Conservation (phyloP, 2,113 vertebrate genomes). For the Harpagus bidentatus region DNA sequence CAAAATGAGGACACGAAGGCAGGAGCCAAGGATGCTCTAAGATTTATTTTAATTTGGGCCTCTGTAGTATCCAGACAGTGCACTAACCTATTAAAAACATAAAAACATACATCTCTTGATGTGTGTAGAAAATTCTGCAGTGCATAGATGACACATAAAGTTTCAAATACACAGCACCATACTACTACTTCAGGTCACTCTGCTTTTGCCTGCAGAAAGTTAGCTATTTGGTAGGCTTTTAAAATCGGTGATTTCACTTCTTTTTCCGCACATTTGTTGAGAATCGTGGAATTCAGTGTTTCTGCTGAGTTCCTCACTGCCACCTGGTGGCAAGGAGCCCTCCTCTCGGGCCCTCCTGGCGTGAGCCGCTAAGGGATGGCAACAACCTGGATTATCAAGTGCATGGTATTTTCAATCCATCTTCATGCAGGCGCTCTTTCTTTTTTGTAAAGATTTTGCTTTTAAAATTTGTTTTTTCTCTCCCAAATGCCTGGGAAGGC, state of each 20-base stretch:
- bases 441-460: neutral
- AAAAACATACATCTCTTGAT: neutral
- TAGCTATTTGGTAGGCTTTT: neutral
- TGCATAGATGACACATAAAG: rapidly evolving
- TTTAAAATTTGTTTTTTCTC: neutral
- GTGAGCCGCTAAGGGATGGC: neutral
- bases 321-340: conserved; percentile 22
- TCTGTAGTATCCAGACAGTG: neutral
- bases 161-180: neutral
- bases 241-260: neutral
- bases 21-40: neutral
- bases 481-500: neutral
- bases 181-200: neutral
- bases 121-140: neutral
- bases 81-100: neutral
- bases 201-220: neutral
- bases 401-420: neutral
- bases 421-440: neutral
- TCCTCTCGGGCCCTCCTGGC: neutral
- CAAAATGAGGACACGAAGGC: neutral
- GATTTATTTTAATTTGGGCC: neutral
- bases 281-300: neutral
- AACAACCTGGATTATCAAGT: neutral
- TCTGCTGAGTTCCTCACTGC: neutral
- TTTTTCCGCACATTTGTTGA: rapidly evolving